Percentiles rank a stretch among this genome's conserved stretches.
phyloP scores from a whole-genome alignment of 2,888 invertebrate genomes.

The Dasypogon diadema region DNA sequence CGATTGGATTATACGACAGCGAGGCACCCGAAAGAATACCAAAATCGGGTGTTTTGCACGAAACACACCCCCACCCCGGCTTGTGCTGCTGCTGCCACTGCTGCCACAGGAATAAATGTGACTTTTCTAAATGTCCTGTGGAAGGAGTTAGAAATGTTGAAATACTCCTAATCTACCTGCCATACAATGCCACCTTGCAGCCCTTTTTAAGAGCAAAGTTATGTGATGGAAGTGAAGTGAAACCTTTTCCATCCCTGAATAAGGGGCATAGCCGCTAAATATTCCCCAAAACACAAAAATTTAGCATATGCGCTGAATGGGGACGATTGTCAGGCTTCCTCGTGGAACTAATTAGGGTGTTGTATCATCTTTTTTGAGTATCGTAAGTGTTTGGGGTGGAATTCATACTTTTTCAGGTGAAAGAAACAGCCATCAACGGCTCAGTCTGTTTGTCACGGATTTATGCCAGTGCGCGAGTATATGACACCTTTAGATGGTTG shows the following conservation, averaged over 20 bases:
- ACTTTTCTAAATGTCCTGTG: not conserved
- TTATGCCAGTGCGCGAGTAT: not conserved
- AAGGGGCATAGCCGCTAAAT: constrained; percentile 19
- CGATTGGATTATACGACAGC: constrained; percentile 55
- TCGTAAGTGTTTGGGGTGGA: not conserved
- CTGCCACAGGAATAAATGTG: not conserved
- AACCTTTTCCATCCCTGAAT: not conserved
- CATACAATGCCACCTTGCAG: not conserved
- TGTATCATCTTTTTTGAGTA: constrained; percentile 44
- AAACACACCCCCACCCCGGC: constrained; percentile 2
- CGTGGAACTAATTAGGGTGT: constrained; percentile 43
- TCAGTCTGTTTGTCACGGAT: too few relatives aligned
- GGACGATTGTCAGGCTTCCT: constrained; percentile 58
- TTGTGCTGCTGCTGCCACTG: too few relatives aligned
- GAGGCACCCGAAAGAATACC: constrained; percentile 51
- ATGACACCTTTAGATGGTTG: not conserved
- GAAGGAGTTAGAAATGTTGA: not conserved
- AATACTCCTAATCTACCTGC: constrained; percentile 40
- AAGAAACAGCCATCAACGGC: not conserved
- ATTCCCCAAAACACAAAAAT: constrained; percentile 50
- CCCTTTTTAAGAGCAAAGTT: constrained; percentile 33
- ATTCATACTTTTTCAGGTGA: not conserved
- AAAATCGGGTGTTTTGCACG: constrained; percentile 49
- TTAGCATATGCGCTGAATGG: constrained; percentile 59
- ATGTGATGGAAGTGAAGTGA: constrained; percentile 47